phyloP scores from a whole-genome alignment of 2,888 invertebrate genomes.

The Tigriopus californicus region DNA sequence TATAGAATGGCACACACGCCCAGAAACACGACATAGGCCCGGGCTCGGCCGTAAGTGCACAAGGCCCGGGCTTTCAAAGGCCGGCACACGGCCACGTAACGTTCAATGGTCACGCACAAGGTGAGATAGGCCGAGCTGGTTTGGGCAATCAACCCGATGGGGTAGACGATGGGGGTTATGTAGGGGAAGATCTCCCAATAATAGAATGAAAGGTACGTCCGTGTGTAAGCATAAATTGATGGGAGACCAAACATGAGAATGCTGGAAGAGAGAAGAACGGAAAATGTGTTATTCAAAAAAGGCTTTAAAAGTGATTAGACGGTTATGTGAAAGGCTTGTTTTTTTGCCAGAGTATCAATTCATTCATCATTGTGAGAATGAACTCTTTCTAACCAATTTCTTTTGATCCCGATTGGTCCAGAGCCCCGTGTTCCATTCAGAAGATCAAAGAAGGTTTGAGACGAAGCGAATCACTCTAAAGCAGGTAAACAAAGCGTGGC shows the following conservation, averaged over 20 bases:
- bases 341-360: no score
- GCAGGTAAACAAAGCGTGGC: no score
- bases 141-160: constrained; percentile 59
- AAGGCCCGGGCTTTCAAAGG: constrained; percentile 70
- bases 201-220: constrained; percentile 33
- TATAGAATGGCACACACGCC: constrained; percentile 60
- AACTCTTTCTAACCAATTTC: no score
- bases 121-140: constrained; percentile 49
- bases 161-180: constrained; percentile 58
- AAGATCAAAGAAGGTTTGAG: no score
- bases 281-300: neutral
- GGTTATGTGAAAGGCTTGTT: no score
- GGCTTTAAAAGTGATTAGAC: no score
- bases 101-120: constrained; percentile 48
- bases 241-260: constrained; percentile 67
- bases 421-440: no score
- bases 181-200: constrained; percentile 42
- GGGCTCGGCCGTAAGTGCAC: constrained; percentile 70
- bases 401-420: no score
- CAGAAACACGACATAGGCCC: constrained; percentile 63
- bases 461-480: no score
- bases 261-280: constrained; percentile 48
- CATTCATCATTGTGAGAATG: no score
- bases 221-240: constrained; percentile 63
- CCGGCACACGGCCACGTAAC: constrained; percentile 59